Evolutionary conservation across 1,140 invertebrate species (phyloP).

Genomic region (Drosophila teissieri): DNA sequence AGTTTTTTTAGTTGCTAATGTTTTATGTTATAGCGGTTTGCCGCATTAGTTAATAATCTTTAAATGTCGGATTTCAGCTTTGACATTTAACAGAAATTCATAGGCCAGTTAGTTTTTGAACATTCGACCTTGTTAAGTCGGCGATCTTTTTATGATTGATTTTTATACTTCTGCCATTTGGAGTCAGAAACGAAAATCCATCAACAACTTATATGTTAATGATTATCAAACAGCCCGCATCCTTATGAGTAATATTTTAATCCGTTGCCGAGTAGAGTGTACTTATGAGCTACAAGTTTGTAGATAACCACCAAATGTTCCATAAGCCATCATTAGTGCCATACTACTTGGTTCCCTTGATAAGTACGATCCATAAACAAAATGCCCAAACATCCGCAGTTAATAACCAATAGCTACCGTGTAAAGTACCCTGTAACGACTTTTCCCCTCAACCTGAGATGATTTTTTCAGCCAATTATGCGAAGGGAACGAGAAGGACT

Average conservation of each 20-base stretch:
- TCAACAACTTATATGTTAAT: constrained; percentile 29
- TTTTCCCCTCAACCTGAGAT: not conserved
- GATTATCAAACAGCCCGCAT: constrained; percentile 7
- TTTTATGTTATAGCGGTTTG: no score
- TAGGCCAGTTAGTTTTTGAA: not conserved
- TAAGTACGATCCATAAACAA: constrained; percentile 29
- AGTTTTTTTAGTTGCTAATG: no score
- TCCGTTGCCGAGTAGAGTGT: not conserved
- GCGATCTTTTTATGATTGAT: constrained; percentile 28
- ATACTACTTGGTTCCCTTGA: not conserved
- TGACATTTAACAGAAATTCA: constrained; percentile 32
- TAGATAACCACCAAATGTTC: not conserved
- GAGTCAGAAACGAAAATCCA: constrained; percentile 18
- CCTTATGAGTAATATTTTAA: not conserved
- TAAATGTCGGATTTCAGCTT: constrained; percentile 1
- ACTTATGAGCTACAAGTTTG: not conserved
- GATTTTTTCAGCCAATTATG: constrained; percentile 40
- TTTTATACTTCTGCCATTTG: constrained; percentile 20
- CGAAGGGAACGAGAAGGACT: constrained; percentile 5
- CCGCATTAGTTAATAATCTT: not conserved
- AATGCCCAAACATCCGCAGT: constrained; percentile 9
- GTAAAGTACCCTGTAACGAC: constrained; percentile 16
- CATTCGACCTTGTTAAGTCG: constrained; percentile 16
- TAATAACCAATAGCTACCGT: constrained; percentile 30
- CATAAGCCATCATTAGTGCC: not conserved